Conservation (phyloP, 2,888 invertebrate genomes). For the Boloria euphrosyne region DNA sequence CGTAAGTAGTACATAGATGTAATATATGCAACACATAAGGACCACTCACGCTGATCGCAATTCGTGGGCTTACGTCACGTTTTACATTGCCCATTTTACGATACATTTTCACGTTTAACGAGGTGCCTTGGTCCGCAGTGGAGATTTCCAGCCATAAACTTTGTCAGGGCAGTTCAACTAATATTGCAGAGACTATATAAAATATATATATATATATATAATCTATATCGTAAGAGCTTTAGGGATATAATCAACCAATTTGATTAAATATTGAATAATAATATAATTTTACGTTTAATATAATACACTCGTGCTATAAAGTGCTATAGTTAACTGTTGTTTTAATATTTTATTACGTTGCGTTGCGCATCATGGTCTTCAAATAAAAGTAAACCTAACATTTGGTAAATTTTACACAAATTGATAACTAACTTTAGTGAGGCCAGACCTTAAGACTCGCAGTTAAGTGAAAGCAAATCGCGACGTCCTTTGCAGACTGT, state of each 20-base stretch:
- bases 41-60: conserved; percentile 17
- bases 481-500: conserved; percentile 26
- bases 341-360: too few species aligned
- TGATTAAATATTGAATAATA: too few species aligned
- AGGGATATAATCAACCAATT: conserved; percentile 5
- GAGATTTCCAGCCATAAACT: conserved; percentile 37
- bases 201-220: too few species aligned
- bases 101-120: conserved; percentile 37
- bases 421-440: background rate
- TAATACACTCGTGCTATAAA: too few species aligned
- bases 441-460: conserved; percentile 12
- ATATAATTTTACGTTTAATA: too few species aligned
- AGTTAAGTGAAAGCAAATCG: conserved; percentile 32
- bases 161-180: conserved; percentile 14
- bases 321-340: too few species aligned
- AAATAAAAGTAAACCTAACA: too few species aligned
- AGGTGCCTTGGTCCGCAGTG: conserved; percentile 31
- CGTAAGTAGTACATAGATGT: too few species aligned
- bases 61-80: conserved; percentile 38
- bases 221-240: background rate
- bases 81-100: conserved; percentile 39
- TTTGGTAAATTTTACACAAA: background rate
- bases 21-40: conserved; percentile 5
- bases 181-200: conserved; percentile 15
- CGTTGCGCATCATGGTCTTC: too few species aligned